These are phyloP conservation scores for Crematogaster levior DNA, from an alignment of 2,888 invertebrate genomes.

Conservation along the genomic window DNA sequence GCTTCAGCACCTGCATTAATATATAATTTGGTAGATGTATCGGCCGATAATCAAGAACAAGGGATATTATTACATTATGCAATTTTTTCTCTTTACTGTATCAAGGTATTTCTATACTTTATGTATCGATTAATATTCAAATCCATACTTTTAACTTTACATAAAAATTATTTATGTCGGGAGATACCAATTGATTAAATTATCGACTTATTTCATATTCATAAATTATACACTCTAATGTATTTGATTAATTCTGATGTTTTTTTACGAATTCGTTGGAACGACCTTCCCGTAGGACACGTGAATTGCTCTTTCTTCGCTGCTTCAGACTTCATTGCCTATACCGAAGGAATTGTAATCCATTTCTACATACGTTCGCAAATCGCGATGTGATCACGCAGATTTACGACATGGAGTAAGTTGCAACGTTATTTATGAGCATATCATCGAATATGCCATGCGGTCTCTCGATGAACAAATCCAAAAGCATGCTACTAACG, in stretches of 20 bases:
- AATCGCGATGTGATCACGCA: background rate
- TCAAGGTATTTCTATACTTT: background rate
- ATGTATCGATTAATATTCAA: background rate
- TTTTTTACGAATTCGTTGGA: background rate
- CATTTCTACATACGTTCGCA: constrained; percentile 16
- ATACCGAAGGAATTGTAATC: constrained; percentile 7
- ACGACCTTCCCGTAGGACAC: background rate
- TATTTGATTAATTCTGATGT: background rate
- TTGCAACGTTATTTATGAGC: background rate
- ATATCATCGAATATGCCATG: background rate
- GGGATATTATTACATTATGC: background rate
- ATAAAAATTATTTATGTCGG: background rate
- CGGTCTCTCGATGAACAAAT: constrained; percentile 19
- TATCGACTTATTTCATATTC: background rate
- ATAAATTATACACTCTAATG: background rate
- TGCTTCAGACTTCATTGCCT: constrained; percentile 9
- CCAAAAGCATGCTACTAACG: background rate
- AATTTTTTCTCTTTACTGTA: background rate
- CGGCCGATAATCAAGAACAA: background rate
- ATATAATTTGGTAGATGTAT: background rate
- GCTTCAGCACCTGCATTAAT: background rate
- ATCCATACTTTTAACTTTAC: background rate
- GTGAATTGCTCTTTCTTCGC: background rate
- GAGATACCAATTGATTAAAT: background rate
- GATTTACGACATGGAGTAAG: background rate